Base-by-base conservation (phyloP, 2,797 vertebrate species). In the Pseudomugil gertrudae region DNA sequence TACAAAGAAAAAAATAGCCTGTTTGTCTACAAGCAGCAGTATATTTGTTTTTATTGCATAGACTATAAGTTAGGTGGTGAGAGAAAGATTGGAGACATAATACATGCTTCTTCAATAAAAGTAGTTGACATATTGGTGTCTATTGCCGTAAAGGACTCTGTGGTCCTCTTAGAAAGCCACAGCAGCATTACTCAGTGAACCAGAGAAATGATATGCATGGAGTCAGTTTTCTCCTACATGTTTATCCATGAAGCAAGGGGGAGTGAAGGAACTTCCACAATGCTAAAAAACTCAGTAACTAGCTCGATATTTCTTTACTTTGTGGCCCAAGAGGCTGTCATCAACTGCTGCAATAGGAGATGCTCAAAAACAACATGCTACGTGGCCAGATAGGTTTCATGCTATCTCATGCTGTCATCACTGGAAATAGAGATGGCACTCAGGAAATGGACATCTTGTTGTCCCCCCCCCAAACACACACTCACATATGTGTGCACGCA, bases 101-200 rank as follows among this genome's bases (percentile, higher is more conserved):
- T 9, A 63, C 57, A 66, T 61, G 43, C 26, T 6, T 27, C 57
- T 62, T 63, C 72, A 83, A 83, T 84, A 83, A 90, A 87, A 91
- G 86, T 84, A 62, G 85, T 75, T 90, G 90, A 90, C 85, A 89
- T 86, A 92, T 78, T 27, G 72, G 60, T 84, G 78, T 90, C 87
- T 85, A 81, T 89, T 88, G 84, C 84, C 72, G 80, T 68, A 48
- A 80, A 69, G 77, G 79, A 76, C 83, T 84, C 69, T 74, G 74
- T 72, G 82, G 66, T 83, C 73, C 36, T 86, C 21, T 78, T 73
- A 84, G 79, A 74, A 89, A 89, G 69, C 79, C 64, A 48, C 78
- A 48, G 58, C 66, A 74, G 60, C 38, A 78, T 90, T 90, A 90
- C 63, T 89, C 87, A 91, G 38, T 74, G 57, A 67, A 63, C 47